Base-by-base conservation (phyloP, 2,888 invertebrate species). In the Lasiommata megera region DNA sequence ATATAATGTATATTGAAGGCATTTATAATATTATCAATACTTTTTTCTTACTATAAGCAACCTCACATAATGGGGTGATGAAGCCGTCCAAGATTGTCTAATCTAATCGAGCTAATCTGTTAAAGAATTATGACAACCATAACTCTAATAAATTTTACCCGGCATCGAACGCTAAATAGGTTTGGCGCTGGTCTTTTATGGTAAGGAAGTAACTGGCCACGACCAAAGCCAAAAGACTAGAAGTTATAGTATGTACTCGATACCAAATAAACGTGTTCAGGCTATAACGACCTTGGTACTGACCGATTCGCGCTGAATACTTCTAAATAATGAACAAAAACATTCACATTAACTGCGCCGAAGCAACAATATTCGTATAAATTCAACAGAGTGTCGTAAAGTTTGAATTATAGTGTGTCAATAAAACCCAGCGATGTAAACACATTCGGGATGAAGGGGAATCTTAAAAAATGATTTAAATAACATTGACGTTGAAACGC, bases 381-480 rank as follows among this genome's bases (percentile, higher is more conserved):
- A 74, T 70, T 70, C 69, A 72, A 72, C 62, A 67, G 74, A 69
- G 67, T 69, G 73, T 73, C 73, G 75, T 82, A 80, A 83, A 80
- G 63, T 68, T 44, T 77, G 69, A 80, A 77, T 77, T 80, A 80
- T 77, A 71, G 76, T 67, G 61, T 72, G 74, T 74, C 78, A 74
- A 82, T 80, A 79, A 74, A 80, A 76, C 73, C 64, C 63, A 23
- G 69, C 72, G 69, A 75, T 71, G 72, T 73, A 71, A 67, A 72
- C 67, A 65, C 70, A 68, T 68, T 71, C 66, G 66, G 67, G 65
- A 69, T 62, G 67, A 56, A 50, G 50, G 67, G 70, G 71, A 73
- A 77, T 77, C 68, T 72, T 69, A 76, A 83, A 85, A 82, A 80
- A 83, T 79, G 74, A 84, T 82, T 84, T 80, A 80, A 84, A 82